Conservation (phyloP, 2,888 invertebrate species). For the Muscina levida region DNA sequence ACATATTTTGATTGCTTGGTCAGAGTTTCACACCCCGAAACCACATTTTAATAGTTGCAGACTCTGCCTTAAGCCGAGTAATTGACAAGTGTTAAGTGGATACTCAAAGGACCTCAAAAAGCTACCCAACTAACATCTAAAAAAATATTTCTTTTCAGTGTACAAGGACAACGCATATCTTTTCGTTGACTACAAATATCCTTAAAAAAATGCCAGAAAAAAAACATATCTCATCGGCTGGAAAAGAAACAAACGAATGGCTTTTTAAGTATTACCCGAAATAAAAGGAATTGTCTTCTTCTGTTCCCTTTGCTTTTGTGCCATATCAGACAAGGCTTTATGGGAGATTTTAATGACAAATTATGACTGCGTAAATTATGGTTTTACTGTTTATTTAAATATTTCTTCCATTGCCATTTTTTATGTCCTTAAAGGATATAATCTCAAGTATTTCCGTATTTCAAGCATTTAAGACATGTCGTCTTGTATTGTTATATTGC, state of each 20-base stretch:
- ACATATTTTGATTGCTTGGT: too few species aligned
- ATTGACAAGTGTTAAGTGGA: too few species aligned
- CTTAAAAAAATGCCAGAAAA: too few species aligned
- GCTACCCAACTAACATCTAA: too few species aligned
- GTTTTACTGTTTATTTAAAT: slow-evolving; percentile 69
- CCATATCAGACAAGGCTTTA: slow-evolving; percentile 59
- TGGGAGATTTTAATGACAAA: slow-evolving; percentile 77
- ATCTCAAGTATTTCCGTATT: slow-evolving; percentile 27
- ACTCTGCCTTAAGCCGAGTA: too few species aligned
- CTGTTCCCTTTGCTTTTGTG: slow-evolving; percentile 16
- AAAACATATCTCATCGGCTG: slow-evolving; percentile 8
- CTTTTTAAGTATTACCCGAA: slow-evolving; percentile 54
- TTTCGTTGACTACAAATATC: too few species aligned
- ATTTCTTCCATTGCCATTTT: slow-evolving; percentile 42
- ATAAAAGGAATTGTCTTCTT: slow-evolving; percentile 49
- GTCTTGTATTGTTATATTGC: slow-evolving; percentile 5
- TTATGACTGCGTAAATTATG: slow-evolving; percentile 78
- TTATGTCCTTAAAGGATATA: slow-evolving; percentile 15
- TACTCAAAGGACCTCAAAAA: too few species aligned
- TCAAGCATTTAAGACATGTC: slow-evolving; percentile 37
- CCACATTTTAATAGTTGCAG: too few species aligned
- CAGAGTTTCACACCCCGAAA: too few species aligned
- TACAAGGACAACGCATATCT: too few species aligned
- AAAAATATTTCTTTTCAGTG: too few species aligned
- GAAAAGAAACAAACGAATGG: slow-evolving; percentile 30